Conservation (phyloP, 2,797 vertebrate genomes). For the Danio aesculapii region DNA sequence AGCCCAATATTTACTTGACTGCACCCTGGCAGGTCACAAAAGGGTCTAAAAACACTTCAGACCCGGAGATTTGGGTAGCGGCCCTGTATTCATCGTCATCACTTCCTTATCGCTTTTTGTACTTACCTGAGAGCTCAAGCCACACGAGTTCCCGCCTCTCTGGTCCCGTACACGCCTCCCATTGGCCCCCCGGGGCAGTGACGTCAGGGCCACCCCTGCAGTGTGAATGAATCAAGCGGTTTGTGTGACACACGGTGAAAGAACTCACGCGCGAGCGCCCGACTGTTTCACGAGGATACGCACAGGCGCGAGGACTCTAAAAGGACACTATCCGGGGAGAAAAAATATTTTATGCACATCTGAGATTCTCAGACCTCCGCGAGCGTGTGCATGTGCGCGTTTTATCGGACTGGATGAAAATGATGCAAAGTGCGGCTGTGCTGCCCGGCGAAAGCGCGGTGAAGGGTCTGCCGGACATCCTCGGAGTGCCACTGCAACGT, state of each 20-base stretch:
- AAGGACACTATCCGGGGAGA: constrained; percentile 69
- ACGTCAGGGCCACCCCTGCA: constrained; percentile 93
- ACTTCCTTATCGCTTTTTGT: constrained; percentile 49
- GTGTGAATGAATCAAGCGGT: constrained; percentile 92
- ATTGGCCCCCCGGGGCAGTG: constrained; percentile 81
- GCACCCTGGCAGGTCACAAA: background rate
- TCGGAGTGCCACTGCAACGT: constrained; percentile 98
- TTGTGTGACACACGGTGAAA: constrained; percentile 82
- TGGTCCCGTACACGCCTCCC: constrained; percentile 60
- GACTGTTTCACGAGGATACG: constrained; percentile 67
- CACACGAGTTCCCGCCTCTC: constrained; percentile 49
- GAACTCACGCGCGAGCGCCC: constrained; percentile 69
- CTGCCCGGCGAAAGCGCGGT: constrained; percentile 92
- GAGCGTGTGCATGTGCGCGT: constrained; percentile 76
- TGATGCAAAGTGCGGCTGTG: constrained; percentile 97
- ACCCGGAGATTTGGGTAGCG: background rate
- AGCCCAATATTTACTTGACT: background rate
- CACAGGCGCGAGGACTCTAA: constrained; percentile 67
- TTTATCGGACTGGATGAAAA: constrained; percentile 80
- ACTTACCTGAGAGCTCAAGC: constrained; percentile 48
- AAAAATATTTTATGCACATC: constrained; percentile 35
- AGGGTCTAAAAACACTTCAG: background rate
- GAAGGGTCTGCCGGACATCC: constrained; percentile 97
- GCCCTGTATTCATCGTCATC: constrained; percentile 70
- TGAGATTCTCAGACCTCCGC: constrained; percentile 65